phyloP scores from a whole-genome alignment of 1,140 invertebrate species.

The Cyrtorhinus lividipennis region DNA sequence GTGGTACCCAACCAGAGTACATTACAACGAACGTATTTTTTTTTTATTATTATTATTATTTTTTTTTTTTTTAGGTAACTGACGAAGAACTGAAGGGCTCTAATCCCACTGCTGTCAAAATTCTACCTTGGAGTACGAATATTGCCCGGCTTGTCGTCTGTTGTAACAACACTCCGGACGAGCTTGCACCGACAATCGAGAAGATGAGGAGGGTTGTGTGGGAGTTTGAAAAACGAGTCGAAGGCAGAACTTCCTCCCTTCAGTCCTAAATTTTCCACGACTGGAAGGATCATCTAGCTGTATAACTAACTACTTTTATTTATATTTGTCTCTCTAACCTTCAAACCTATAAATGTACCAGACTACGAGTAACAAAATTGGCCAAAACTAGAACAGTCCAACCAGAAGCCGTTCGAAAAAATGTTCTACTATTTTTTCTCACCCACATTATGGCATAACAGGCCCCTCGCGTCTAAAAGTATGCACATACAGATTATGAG shows the following conservation, averaged over 20 bases:
- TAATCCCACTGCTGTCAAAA: conserved; percentile 38
- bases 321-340: no score
- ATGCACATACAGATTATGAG: no score
- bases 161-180: conserved; percentile 45
- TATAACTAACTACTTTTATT: no score
- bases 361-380: no score
- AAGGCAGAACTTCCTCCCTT: not conserved
- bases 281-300: no score
- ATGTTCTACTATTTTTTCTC: no score
- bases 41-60: not conserved
- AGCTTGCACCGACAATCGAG: conserved; percentile 43
- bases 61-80: conserved; percentile 28
- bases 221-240: conserved; percentile 27
- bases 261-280: no score
- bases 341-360: no score
- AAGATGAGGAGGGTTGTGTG: conserved; percentile 46
- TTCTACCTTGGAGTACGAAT: conserved; percentile 36
- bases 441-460: no score
- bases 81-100: conserved; percentile 37
- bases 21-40: not conserved
- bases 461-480: no score
- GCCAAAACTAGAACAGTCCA: no score
- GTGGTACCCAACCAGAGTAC: not conserved
- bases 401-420: no score
- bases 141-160: conserved; percentile 49